Conservation (phyloP, 2,797 vertebrate species). For the Oryzias dopingdopingensis region DNA sequence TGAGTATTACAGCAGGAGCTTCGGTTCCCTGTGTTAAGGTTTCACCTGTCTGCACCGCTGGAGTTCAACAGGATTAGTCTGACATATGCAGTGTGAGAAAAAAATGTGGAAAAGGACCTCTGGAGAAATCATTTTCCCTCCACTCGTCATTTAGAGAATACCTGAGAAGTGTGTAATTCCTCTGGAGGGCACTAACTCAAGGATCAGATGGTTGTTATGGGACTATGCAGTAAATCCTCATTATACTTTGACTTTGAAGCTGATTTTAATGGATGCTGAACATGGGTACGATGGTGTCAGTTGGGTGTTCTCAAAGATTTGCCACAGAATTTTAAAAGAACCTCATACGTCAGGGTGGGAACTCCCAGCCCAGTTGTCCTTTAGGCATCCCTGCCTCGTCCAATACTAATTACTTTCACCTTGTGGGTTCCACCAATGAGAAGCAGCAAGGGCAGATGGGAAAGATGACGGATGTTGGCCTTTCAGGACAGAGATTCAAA, state of each 20-base stretch:
- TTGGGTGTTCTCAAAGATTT: not conserved
- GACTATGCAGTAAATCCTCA: constrained; percentile 17
- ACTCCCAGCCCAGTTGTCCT: too few relatives aligned
- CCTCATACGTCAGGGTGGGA: too few relatives aligned
- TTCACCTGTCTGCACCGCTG: constrained; percentile 56
- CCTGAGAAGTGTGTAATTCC: constrained; percentile 23
- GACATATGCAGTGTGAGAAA: constrained; percentile 36
- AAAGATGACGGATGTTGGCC: too few relatives aligned
- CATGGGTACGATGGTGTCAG: not conserved
- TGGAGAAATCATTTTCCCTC: constrained; percentile 42
- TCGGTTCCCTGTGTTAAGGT: constrained; percentile 44
- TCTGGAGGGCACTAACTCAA: constrained; percentile 14
- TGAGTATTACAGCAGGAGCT: constrained; percentile 36
- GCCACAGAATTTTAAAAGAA: too few relatives aligned
- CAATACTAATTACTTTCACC: too few relatives aligned
- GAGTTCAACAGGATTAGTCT: constrained; percentile 41
- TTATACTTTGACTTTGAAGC: constrained; percentile 4
- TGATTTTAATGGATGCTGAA: not conserved
- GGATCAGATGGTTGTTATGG: constrained; percentile 15
- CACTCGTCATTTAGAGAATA: constrained; percentile 27
- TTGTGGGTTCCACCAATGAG: too few relatives aligned
- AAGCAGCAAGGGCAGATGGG: too few relatives aligned
- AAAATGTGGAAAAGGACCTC: constrained; percentile 21
- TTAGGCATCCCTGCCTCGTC: too few relatives aligned
- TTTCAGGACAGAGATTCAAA: too few relatives aligned